Evolutionary conservation across 2,113 vertebrate genomes (phyloP), one percentile per base, ranked within the genome.

Genomic region (Spermophilus dauricus): DNA sequence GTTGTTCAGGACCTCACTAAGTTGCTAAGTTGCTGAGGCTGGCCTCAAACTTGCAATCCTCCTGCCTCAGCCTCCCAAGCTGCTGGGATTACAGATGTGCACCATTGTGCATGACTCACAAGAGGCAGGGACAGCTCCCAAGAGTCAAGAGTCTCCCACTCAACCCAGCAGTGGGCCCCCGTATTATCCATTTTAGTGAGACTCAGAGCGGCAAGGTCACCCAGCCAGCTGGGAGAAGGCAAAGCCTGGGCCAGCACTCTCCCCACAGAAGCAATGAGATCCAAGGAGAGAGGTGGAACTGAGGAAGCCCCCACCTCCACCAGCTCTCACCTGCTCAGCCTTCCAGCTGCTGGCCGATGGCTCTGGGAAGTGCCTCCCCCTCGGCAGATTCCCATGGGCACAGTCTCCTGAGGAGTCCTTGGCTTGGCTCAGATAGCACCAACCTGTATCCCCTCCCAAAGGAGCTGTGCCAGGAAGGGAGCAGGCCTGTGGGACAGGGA

Each of bases 141-240:
- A 56, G 56, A 69, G 4, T 12, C 0, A 0, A 51, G 17, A 16
- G 70, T 30, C 53, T 45, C 32, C 76, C 53, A 1, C 0, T 61
- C 2, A 1, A 2, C 53, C 86, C 32, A 48, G 2, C 1, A 0
- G 24, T n/a, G 5, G 0, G 0, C 13, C 28, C 10, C 45, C 45
- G 1, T 45, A 45, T 45, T 26, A 13, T 51, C 78, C 69, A n/a
- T 39, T 89, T 67, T 5, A 90, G 39, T 3, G 7, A 94, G 95
- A 14, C 89, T 86, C 42, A 82, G 67, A 17, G n/a, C 63, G 63
- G 32, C 39, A 10, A 91, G 61, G 9, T 56, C 2, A 6, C 14
- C 14, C 4, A 10, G 26, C 72, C 34, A 61, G 20, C 30, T 56
- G 45, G n/a, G 48, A 96, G 61, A 26, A 61, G 26, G 4, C 85